These are phyloP conservation scores for Cerceris rybyensis DNA, from an alignment of 2,888 invertebrate species.

Conservation along the genomic window DNA sequence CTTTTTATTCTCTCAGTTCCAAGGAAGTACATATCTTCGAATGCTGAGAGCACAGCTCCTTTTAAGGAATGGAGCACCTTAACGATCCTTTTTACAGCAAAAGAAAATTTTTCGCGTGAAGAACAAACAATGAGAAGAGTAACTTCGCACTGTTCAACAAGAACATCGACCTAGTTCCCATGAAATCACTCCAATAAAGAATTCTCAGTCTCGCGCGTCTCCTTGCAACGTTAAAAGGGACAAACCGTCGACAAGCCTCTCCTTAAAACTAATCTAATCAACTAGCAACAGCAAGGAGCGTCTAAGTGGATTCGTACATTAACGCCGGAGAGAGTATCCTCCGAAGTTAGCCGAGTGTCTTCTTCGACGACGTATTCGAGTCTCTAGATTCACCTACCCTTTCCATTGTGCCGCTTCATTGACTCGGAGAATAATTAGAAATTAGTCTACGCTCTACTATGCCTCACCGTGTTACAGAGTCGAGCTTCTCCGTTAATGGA, in stretches of 20 bases:
- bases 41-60: no score
- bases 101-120: not conserved
- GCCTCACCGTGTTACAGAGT: not conserved
- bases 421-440: conserved; percentile 46
- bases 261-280: conserved; percentile 58
- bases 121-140: not conserved
- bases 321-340: conserved; percentile 34
- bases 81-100: no score
- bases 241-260: conserved; percentile 13
- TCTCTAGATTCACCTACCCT: conserved; percentile 37
- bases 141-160: no score
- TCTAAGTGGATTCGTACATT: conserved; percentile 57
- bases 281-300: conserved; percentile 27
- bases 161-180: no score
- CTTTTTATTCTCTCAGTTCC: no score
- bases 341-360: conserved; percentile 29
- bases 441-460: conserved; percentile 21
- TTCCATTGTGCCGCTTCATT: conserved; percentile 26
- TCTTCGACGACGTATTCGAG: conserved; percentile 27
- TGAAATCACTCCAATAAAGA: no score
- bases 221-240: not conserved
- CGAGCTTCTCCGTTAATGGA: conserved; percentile 13
- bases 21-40: no score
- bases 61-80: no score
- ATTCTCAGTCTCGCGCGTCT: not conserved